Percentiles rank a stretch among this genome's conserved stretches.
phyloP scores from a whole-genome alignment of 2,797 vertebrate species.

The Psittacula derbiana region DNA sequence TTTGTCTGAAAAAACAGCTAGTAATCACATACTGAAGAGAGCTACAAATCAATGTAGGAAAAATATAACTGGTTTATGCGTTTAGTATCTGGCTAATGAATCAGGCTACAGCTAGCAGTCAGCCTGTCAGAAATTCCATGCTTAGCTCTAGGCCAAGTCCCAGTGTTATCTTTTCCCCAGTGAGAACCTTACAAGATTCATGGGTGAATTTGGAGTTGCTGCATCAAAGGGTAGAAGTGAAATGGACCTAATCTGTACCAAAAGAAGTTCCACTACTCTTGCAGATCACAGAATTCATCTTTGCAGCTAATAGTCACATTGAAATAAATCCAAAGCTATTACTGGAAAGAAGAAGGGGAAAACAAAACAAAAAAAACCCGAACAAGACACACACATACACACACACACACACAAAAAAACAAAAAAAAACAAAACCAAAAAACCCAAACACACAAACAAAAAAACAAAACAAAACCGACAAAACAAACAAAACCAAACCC shows the following conservation, averaged over 20 bases:
- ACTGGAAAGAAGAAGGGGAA: background rate
- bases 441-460: background rate
- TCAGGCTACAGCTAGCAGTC: background rate
- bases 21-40: background rate
- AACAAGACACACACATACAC: rapidly evolving
- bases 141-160: background rate
- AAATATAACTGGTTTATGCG: background rate
- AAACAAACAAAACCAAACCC: background rate
- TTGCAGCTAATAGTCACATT: background rate
- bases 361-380: background rate
- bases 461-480: too few relatives aligned
- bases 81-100: background rate
- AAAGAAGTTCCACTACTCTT: background rate
- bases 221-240: background rate
- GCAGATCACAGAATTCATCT: background rate
- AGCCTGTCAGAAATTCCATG: background rate
- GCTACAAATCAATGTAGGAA: background rate
- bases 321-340: background rate
- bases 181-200: background rate
- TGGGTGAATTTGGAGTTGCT: background rate
- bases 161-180: background rate
- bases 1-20: background rate
- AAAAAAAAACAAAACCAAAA: background rate
- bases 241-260: background rate
- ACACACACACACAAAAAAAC: background rate